Evolutionary conservation across 2,888 invertebrate genomes (phyloP), one percentile per base, ranked within the genome.

Genomic region (Sicus ferrugineus): DNA sequence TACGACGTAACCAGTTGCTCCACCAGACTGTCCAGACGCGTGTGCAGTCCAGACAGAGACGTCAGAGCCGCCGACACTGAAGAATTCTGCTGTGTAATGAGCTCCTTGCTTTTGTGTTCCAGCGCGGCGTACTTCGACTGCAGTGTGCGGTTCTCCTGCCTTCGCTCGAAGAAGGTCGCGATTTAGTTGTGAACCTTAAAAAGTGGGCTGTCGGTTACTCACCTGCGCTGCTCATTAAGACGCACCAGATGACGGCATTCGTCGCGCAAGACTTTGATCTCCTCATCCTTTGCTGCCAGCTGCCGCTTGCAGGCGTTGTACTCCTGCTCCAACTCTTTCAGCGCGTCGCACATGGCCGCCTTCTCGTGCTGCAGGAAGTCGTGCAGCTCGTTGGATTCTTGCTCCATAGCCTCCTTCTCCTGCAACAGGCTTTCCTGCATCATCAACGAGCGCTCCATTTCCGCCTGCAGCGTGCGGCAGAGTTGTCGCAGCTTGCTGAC

Each of bases 361-460:
- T 95, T 95, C 85, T 96, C 95, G 11, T 93, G 92, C 77, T 94
- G 93, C 73, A 95, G 88, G 83, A 96, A 96, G 80, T 95, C 95
- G 81, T 94, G 93, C 86, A 95, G 88, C 85, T 96, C 95, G 2
- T 88, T 88, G 31, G 93, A 91, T 82, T 95, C 95, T 23, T 89
- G 89, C 83, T 95, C 94, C 28, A 92, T 88, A 77, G 93, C 93
- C 71, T 90, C 89, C 74, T 94, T 90, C 74, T 94, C 92, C 73
- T 91, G 90, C 68, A 92, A 86, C 58, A 94, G 85, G 16, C 88
- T 84, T 67, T 91, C 90, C 74, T 92, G 92, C 0, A 89, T 87
- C 68, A 89, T 89, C 66, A 92, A 85, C 70, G 90, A 91, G 73
- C 89, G 89, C 68, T 92, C 90, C 79, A 89, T 87, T 76, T 92